These are phyloP conservation scores for Chaenodraco wilsoni DNA, from an alignment of 2,797 vertebrate species.

Conservation along the genomic window DNA sequence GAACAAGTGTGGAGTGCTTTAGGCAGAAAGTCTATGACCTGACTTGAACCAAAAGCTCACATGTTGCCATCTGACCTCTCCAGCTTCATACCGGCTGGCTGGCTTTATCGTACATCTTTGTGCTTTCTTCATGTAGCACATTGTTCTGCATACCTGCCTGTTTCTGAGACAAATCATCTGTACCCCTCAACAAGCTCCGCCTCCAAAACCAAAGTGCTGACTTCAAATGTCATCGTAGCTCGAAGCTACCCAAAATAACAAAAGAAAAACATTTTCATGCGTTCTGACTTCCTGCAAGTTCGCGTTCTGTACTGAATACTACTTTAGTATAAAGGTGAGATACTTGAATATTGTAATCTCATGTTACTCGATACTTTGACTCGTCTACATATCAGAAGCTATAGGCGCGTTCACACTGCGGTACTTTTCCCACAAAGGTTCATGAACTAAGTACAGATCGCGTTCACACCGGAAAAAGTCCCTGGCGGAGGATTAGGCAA, in stretches of 20 bases:
- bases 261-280: background rate
- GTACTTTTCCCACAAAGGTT: too few relatives aligned
- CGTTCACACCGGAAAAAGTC: too few relatives aligned
- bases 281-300: too few relatives aligned
- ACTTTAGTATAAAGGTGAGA: too few relatives aligned
- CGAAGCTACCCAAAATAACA: background rate
- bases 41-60: background rate
- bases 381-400: too few relatives aligned
- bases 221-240: background rate
- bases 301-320: too few relatives aligned
- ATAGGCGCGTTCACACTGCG: too few relatives aligned
- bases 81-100: background rate
- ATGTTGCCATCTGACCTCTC: too few relatives aligned
- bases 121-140: conserved; percentile 23
- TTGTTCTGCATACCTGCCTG: conserved; percentile 12
- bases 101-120: conserved; percentile 12
- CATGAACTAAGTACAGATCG: too few relatives aligned
- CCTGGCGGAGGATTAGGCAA: too few relatives aligned
- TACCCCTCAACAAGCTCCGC: conserved; percentile 5
- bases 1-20: conserved; percentile 15
- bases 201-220: conserved; percentile 14
- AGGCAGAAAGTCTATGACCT: conserved; percentile 10
- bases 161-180: background rate
- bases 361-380: too few relatives aligned
- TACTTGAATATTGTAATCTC: too few relatives aligned